These are phyloP conservation scores for Habrosyne pyritoides DNA, from an alignment of 2,888 invertebrate genomes.

Conservation along the genomic window DNA sequence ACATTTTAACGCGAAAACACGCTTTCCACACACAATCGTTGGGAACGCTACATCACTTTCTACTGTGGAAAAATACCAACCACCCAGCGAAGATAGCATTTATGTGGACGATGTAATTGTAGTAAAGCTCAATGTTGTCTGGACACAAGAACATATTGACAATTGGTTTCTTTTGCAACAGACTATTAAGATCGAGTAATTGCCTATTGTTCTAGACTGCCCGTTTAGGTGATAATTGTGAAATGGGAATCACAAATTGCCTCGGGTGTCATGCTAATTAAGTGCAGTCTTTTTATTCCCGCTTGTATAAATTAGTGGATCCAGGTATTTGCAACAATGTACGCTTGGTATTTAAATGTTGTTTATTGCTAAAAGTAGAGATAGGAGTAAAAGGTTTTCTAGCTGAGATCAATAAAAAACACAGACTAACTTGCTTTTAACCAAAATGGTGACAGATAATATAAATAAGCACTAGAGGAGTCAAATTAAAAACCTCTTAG, in stretches of 20 bases:
- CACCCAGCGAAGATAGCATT: slow-evolving; percentile 24
- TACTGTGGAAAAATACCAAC: slow-evolving; percentile 51
- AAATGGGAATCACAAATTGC: slow-evolving; percentile 2
- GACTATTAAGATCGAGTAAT: slow-evolving; percentile 48
- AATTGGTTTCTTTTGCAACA: slow-evolving; percentile 56
- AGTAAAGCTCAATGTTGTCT: slow-evolving; percentile 20
- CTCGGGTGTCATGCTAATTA: background rate
- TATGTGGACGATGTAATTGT: slow-evolving; percentile 12
- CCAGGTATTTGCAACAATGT: slow-evolving; percentile 1
- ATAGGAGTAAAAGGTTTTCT: background rate
- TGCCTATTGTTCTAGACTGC: slow-evolving; percentile 48
- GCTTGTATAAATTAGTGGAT: background rate
- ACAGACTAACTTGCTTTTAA: too few species aligned
- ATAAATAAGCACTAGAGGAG: too few species aligned
- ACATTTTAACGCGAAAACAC: slow-evolving; percentile 51
- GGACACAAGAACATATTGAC: slow-evolving; percentile 39
- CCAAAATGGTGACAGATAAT: too few species aligned
- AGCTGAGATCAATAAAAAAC: background rate
- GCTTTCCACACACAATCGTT: slow-evolving; percentile 68
- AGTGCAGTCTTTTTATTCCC: background rate
- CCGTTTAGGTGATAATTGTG: slow-evolving; percentile 24
- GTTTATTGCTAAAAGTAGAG: background rate
- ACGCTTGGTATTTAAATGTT: background rate
- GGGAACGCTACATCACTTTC: slow-evolving; percentile 64
- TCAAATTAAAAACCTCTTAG: background rate